Percentiles rank a stretch among this genome's conserved stretches.
Evolutionary conservation across 2,113 vertebrate genomes (phyloP).

Genomic region (Ramphastos sulfuratus): DNA sequence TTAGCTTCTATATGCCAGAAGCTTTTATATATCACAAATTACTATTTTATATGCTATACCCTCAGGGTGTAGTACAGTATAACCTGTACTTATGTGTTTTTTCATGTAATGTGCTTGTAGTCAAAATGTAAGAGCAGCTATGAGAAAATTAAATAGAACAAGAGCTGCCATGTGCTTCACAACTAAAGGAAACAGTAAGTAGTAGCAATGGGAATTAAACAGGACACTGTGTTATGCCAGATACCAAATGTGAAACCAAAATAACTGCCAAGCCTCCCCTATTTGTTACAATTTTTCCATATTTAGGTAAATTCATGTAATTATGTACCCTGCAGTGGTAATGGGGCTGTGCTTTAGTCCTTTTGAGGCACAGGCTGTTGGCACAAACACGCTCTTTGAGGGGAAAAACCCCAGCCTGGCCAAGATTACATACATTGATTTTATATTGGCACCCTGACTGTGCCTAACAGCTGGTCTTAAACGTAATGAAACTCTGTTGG

Average conservation of each 20-base stretch:
- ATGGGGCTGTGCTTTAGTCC: slow-evolving; percentile 57
- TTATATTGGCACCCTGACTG: slow-evolving; percentile 67
- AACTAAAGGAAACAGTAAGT: slow-evolving; percentile 87
- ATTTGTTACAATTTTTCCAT: slow-evolving; percentile 84
- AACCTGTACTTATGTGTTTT: slow-evolving; percentile 71
- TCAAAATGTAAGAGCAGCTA: slow-evolving; percentile 63
- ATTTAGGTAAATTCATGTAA: slow-evolving; percentile 81
- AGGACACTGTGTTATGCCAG: slow-evolving; percentile 77
- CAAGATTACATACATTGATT: slow-evolving; percentile 59
- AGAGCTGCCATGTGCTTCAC: slow-evolving; percentile 80
- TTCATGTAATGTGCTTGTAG: slow-evolving; percentile 57
- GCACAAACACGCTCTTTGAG: slow-evolving; percentile 59
- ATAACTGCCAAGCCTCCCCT: slow-evolving; percentile 82
- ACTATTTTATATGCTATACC: slow-evolving; percentile 67
- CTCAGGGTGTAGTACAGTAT: slow-evolving; percentile 64
- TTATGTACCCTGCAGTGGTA: slow-evolving; percentile 77
- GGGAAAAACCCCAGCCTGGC: slow-evolving; percentile 22
- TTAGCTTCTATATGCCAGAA: slow-evolving; percentile 29
- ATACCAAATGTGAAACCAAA: slow-evolving; percentile 84
- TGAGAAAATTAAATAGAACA: slow-evolving; percentile 77
- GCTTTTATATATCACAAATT: slow-evolving; percentile 67
- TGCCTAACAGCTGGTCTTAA: slow-evolving; percentile 56
- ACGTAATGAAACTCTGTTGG: slow-evolving; percentile 32
- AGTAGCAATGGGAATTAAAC: slow-evolving; percentile 87
- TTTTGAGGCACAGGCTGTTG: slow-evolving; percentile 69